Evolutionary conservation across 2,797 vertebrate genomes (phyloP).

Genomic region (Natrix natrix): DNA sequence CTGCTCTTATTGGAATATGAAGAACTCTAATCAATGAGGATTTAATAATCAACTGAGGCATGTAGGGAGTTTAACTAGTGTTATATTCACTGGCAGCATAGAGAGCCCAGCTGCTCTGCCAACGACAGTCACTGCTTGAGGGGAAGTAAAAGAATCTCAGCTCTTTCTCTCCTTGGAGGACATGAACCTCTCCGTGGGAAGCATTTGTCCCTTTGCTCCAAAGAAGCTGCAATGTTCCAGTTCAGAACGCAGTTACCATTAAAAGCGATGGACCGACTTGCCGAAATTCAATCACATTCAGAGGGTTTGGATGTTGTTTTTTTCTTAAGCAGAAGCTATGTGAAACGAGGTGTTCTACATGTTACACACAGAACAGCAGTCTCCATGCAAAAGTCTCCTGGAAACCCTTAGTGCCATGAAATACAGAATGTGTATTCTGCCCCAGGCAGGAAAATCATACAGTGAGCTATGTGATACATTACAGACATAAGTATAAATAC

Average conservation of each 20-base stretch:
- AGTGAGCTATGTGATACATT: background rate
- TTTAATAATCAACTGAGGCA: background rate
- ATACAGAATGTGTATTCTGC: background rate
- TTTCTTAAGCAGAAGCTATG: background rate
- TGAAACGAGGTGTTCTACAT: background rate
- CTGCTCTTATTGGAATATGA: background rate
- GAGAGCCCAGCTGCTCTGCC: background rate
- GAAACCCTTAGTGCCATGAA: background rate
- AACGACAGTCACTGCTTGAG: slow-evolving; percentile 11
- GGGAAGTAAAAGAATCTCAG: background rate
- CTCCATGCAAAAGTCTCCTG: background rate
- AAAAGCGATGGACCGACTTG: background rate
- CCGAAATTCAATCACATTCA: background rate
- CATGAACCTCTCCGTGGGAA: background rate
- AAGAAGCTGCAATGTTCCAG: background rate
- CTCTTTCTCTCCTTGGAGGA: background rate
- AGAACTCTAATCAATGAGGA: background rate
- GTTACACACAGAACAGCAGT: background rate
- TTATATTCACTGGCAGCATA: slow-evolving; percentile 1
- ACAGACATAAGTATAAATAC: background rate
- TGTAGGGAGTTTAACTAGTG: background rate
- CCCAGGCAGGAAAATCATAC: background rate
- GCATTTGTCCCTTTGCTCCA: background rate
- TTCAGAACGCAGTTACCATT: background rate
- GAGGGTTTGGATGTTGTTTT: background rate